Evolutionary conservation across 2,113 vertebrate species (phyloP).

Genomic region (Peromyscus maniculatus): DNA sequence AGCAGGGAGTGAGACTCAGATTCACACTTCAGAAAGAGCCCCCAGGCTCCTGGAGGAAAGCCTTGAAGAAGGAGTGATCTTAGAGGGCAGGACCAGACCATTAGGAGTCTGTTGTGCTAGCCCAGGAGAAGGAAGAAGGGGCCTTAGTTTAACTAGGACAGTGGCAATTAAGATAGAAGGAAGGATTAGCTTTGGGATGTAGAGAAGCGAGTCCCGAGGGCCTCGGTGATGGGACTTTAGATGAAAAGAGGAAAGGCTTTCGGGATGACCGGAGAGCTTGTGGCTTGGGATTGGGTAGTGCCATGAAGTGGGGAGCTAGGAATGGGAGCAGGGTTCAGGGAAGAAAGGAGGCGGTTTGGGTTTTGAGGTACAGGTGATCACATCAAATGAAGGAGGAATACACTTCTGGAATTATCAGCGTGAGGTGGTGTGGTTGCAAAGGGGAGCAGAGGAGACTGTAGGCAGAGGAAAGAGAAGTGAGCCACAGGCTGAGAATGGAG

Average conservation of each 20-base stretch:
- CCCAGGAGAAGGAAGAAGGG: background rate
- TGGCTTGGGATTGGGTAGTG: background rate
- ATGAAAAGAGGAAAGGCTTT: background rate
- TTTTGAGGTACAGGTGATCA: background rate
- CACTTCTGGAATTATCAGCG: too few species aligned
- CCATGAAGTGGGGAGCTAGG: background rate
- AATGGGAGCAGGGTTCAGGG: background rate
- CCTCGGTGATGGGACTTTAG: background rate
- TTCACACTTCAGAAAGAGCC: background rate
- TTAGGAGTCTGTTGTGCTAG: background rate
- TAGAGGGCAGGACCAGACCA: background rate
- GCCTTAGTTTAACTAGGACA: background rate
- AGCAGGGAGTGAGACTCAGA: background rate
- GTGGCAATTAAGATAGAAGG: background rate
- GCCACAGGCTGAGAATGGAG: background rate
- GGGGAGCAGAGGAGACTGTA: background rate
- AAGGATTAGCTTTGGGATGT: background rate
- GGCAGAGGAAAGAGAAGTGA: background rate
- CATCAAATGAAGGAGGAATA: too few species aligned
- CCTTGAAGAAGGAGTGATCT: background rate
- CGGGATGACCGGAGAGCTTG: background rate
- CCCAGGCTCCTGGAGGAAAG: background rate
- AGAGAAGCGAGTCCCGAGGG: background rate
- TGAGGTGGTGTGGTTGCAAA: background rate
- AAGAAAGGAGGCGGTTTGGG: background rate